Conservation (phyloP, 1,140 invertebrate species). For the Drosophila pectinifera region DNA sequence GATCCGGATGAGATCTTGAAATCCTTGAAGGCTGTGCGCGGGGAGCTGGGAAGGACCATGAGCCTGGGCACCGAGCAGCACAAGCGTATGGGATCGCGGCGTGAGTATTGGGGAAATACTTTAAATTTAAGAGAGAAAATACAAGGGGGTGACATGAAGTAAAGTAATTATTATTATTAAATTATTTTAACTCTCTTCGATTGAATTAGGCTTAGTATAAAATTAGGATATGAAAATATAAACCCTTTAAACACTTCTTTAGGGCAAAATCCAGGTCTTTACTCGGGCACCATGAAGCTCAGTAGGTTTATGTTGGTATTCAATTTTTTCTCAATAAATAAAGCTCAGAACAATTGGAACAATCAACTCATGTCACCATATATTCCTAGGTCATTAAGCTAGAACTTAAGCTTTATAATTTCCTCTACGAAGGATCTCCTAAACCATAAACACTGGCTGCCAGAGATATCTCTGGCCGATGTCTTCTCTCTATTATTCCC, state of each 20-base stretch:
- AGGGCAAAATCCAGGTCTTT: neutral
- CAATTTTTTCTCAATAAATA: neutral
- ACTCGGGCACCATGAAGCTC: neutral
- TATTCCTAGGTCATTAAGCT: neutral
- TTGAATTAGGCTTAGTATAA: no score
- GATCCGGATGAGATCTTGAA: slow-evolving; percentile 93
- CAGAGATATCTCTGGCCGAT: slow-evolving; percentile 24
- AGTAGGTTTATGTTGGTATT: no score
- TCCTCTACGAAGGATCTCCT: neutral
- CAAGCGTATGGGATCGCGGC: slow-evolving; percentile 86
- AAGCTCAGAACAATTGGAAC: neutral
- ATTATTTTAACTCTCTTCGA: no score
- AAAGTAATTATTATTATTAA: no score
- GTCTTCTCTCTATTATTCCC: slow-evolving; percentile 2
- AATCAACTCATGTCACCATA: slow-evolving; percentile 1
- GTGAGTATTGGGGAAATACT: slow-evolving; percentile 86
- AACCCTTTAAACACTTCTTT: neutral
- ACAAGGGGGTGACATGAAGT: neutral
- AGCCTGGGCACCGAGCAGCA: slow-evolving; percentile 88
- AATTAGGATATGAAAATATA: neutral
- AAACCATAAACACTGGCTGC: neutral
- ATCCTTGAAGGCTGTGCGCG: slow-evolving; percentile 91
- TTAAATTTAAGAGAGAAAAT: no score
- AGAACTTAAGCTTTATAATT: neutral
- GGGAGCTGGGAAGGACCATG: slow-evolving; percentile 91